Percentiles rank a stretch among this genome's conserved stretches.
phyloP scores from a whole-genome alignment of 2,113 vertebrate genomes.

The Tonatia bakeri region DNA sequence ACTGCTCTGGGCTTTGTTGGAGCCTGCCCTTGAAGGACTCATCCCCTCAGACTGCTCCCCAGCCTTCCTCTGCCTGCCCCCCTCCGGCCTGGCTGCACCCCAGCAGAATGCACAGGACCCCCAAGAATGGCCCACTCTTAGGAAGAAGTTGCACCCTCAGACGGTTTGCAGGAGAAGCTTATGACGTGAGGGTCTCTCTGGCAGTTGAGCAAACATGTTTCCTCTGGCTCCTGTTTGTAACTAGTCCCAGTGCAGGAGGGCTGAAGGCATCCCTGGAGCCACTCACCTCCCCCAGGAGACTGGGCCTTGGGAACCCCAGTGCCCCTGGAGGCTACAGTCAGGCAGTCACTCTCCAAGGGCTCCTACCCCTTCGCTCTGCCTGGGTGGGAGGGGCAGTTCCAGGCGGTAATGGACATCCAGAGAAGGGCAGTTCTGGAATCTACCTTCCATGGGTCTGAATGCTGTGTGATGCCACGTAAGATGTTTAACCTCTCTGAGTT shows the following conservation, averaged over 20 bases:
- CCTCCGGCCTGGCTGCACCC: background rate
- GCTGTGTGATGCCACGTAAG: background rate
- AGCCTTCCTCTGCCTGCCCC: rapidly evolving
- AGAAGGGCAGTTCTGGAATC: background rate
- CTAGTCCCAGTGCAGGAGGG: background rate
- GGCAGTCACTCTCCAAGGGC: background rate
- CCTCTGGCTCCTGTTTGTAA: background rate
- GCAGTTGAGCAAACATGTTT: background rate
- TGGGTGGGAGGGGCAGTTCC: background rate
- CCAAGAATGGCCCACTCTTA: background rate
- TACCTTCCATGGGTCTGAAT: background rate
- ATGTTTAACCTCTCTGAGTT: too few relatives aligned
- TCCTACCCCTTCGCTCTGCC: background rate
- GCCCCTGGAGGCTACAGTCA: background rate
- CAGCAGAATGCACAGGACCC: background rate
- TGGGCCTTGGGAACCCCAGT: background rate
- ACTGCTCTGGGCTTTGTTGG: background rate
- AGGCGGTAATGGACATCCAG: background rate
- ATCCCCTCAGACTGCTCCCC: background rate
- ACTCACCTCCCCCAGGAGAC: background rate
- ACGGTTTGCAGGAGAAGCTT: background rate
- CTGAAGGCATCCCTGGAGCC: background rate
- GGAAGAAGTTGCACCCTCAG: background rate
- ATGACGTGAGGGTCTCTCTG: background rate
- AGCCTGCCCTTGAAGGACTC: background rate